These are phyloP conservation scores for Hirtodrosophila trivittata DNA, from an alignment of 2,888 invertebrate genomes.

Conservation along the genomic window DNA sequence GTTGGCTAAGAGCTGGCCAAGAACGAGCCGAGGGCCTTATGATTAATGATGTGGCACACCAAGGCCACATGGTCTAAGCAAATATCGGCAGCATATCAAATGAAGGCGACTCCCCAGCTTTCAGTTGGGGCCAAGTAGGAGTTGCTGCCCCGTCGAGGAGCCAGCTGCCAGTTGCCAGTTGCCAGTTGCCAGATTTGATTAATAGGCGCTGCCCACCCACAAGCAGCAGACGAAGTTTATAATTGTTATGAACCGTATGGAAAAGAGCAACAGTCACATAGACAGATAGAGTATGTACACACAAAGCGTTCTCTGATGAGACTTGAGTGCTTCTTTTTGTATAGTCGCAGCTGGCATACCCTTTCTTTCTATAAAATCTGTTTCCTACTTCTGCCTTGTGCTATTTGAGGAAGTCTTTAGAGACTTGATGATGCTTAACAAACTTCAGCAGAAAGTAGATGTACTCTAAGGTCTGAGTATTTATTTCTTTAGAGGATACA, in stretches of 20 bases:
- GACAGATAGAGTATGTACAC: not conserved
- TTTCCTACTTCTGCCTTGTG: too few species aligned
- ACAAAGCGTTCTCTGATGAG: too few species aligned
- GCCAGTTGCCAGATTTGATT: conserved; percentile 66
- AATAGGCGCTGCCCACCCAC: conserved; percentile 67
- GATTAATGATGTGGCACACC: conserved; percentile 57
- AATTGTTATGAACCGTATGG: conserved; percentile 38
- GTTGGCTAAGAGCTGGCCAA: conserved; percentile 23
- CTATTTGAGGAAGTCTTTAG: too few species aligned
- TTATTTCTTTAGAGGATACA: too few species aligned
- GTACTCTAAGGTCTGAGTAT: too few species aligned
- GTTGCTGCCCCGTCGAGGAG: conserved; percentile 11
- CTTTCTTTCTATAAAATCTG: too few species aligned
- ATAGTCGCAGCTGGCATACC: not conserved
- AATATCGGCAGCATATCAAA: conserved; percentile 59
- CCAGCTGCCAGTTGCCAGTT: conserved; percentile 30
- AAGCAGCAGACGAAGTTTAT: conserved; percentile 50
- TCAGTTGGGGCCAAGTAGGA: conserved; percentile 3
- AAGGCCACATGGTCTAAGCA: conserved; percentile 39
- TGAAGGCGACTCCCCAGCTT: conserved; percentile 28
- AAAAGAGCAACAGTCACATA: conserved; percentile 7
- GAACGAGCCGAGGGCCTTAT: conserved; percentile 36
- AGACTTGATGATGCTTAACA: too few species aligned
- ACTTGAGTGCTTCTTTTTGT: too few species aligned
- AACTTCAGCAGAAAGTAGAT: too few species aligned